phyloP scores from a whole-genome alignment of 2,113 vertebrate genomes.

The Pelvicachromis taeniatus region DNA sequence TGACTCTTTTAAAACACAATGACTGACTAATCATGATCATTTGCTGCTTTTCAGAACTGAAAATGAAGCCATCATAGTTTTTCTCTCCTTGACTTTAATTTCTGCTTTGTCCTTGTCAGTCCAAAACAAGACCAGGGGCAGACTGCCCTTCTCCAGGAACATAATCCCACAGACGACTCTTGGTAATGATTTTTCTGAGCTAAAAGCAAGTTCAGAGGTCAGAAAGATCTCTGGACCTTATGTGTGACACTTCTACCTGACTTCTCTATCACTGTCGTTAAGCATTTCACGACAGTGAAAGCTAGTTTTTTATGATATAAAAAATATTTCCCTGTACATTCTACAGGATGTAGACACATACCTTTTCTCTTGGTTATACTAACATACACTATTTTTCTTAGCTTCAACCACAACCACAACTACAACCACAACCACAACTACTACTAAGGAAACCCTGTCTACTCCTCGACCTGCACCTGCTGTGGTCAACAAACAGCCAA shows the following conservation, averaged over 20 bases:
- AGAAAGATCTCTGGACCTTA: conserved; percentile 1
- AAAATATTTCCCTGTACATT: neutral
- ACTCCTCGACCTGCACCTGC: conserved; percentile 41
- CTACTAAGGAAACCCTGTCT: conserved; percentile 54
- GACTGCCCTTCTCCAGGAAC: neutral
- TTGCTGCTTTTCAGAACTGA: neutral
- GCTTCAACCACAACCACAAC: conserved; percentile 57
- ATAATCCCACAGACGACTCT: conserved; percentile 46
- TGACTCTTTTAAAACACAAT: neutral
- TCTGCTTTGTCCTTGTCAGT: conserved; percentile 56
- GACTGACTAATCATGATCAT: neutral
- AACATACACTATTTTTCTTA: conserved; percentile 64
- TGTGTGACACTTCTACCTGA: neutral
- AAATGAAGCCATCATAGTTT: neutral
- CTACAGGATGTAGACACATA: neutral
- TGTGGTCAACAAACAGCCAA: conserved; percentile 51
- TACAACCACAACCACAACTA: neutral
- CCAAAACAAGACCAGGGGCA: conserved; percentile 59
- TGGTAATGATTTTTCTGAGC: conserved; percentile 65
- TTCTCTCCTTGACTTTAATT: conserved; percentile 23
- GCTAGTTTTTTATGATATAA: neutral
- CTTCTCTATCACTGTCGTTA: neutral
- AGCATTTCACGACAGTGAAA: neutral
- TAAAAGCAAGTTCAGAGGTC: conserved; percentile 7
- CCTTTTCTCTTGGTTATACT: conserved; percentile 21